Evolutionary conservation across 2,888 invertebrate species (phyloP), one percentile per base, ranked within the genome.

Genomic region (Camponotus fellah): DNA sequence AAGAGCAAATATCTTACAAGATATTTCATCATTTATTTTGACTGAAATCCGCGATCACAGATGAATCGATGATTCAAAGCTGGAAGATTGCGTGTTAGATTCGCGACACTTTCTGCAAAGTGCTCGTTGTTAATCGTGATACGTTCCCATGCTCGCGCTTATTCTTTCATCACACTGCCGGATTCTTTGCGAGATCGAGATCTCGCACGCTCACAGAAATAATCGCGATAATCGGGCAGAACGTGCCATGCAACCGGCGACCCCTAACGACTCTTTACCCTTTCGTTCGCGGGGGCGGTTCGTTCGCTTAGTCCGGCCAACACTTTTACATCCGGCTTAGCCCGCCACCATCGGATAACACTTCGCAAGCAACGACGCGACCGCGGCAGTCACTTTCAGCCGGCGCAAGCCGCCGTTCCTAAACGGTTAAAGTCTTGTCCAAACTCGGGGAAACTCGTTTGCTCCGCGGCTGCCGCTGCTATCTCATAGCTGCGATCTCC

Each of bases 391-490:
- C 89, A 85, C 84, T 89, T 89, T 71, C 86, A 89, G 86, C 80
- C 85, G 53, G 37, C 66, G 87, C 69, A 79, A 53, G 49, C 72
- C 81, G n/a, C 62, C 75, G 65, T 66, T 56, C 76, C 77, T 85
- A 82, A 90, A 90, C 90, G 83, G 90, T 88, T 88, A 86, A 90
- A 90, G 85, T 90, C 86, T 90, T 90, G 90, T 90, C 90, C 90
- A 85, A 90, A 90, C 89, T 89, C 76, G 80, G 62, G 14, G 86
- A 86, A 89, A 89, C 86, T 90, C 89, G 89, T 90, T 90, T 90
- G 88, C 89, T 86, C 81, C 82, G 71, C 83, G 74, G 79, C 84
- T 77, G 69, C 77, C 66, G 80, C 66, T 64, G 80, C 79, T 89
- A 89, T 89, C 89, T 89, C 62, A 69, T 69, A 53, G 68, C 64